Percentiles rank a stretch among this genome's conserved stretches.
Conservation (phyloP, 2,113 vertebrate species). For the Solea solea region DNA sequence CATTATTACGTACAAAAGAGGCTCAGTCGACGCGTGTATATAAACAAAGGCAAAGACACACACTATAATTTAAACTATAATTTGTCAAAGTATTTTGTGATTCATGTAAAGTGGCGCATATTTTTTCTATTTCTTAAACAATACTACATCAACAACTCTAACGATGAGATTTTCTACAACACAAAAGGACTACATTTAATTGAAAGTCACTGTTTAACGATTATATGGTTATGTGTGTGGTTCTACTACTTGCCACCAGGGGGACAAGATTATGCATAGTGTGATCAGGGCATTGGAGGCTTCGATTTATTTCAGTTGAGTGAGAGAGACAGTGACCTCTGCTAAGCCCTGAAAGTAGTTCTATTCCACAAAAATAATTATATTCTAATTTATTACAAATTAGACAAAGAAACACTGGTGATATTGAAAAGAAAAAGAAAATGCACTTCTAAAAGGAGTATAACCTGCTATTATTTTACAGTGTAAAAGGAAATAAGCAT, state of each 20-base stretch:
- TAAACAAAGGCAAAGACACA: slow-evolving; percentile 4
- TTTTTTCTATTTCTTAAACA: background rate
- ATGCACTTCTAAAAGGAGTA: no score
- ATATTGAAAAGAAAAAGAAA: background rate
- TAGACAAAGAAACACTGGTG: background rate
- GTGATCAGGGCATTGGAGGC: slow-evolving; percentile 7
- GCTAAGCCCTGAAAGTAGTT: background rate
- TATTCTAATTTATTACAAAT: slow-evolving; percentile 1
- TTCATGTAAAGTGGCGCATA: background rate
- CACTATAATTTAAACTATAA: background rate
- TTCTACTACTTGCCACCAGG: slow-evolving; percentile 65
- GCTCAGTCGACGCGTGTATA: background rate
- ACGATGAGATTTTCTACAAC: no score
- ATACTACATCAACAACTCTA: no score
- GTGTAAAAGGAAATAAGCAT: background rate
- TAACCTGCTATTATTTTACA: background rate
- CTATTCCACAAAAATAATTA: background rate
- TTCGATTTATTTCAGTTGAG: slow-evolving; percentile 3
- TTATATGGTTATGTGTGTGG: background rate
- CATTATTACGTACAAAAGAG: background rate
- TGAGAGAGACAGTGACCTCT: background rate
- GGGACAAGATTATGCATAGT: slow-evolving; percentile 47
- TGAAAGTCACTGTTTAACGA: background rate
- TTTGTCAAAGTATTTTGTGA: background rate
- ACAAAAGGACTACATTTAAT: no score